Evolutionary conservation across 2,888 invertebrate genomes (phyloP), one percentile per base, ranked within the genome.

Genomic region (Dicranocentrus wangi): DNA sequence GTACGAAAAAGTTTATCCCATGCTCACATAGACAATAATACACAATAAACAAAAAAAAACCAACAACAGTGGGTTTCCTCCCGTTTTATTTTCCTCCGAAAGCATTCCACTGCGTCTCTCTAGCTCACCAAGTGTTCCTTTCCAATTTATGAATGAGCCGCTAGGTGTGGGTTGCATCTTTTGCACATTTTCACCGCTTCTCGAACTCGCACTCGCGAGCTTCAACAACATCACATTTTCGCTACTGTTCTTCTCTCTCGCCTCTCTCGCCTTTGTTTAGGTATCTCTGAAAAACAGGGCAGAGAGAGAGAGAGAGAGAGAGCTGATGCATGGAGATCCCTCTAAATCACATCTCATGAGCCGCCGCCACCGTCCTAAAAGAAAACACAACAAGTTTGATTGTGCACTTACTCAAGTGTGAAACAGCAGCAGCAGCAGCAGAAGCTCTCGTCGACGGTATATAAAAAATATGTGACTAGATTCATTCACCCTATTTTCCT

Each of bases 111-210:
- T 23, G 55, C 55, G 55, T 55, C 55, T 55, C 55, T 7, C 25
- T 23, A 8, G 2, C 23, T 21, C 13, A 55, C 55, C 23, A 23
- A 23, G 21, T 55, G n/a, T 60, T 2, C 15, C 19, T 17, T 28
- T 58, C 27, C 27, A 78, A 71, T 78, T 78, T 71, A 78, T 78
- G 78, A 71, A 66, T 65, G 78, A 71, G 63, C 78, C 78, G 78
- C 78, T 78, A 78, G 78, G 78, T 78, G 78, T 71, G 70, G 65
- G 78, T 71, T 78, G 71, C 78, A 71, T 70, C 63, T 78, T 70
- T 73, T 73, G 65, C 73, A 73, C 42, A 65, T 19, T 66, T 28
- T 27, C 66, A 60, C 43, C 60, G 68, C 69, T 61, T 39, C 25
- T n/a, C n/a, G n/a, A 23, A 27, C 39, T 60, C 23, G 0, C 47